Base-by-base conservation (phyloP, 2,888 invertebrate species). In the Lochmaea capreae region DNA sequence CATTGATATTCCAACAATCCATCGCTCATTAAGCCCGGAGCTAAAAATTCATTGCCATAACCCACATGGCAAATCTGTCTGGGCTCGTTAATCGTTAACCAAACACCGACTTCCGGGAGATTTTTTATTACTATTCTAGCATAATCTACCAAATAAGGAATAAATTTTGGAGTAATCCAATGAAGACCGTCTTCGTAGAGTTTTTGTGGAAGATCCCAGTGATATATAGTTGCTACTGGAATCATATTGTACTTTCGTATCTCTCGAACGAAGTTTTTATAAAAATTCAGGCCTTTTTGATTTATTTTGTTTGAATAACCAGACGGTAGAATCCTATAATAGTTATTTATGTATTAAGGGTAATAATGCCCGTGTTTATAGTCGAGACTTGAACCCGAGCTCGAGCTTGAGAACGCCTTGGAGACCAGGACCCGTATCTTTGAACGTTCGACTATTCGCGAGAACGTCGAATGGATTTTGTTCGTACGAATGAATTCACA, bases 1-100 rank as follows among this genome's bases (percentile, higher is more conserved):
- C 91, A 92, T 52, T 90, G 82, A 83, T 94, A 93, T 78, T 90
- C 90, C 11, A 89, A 90, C n/a, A 89, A 88, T 10, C 91, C 91
- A 67, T 89, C 88, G 71, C 88, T 88, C 75, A 88, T 84, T 12
- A 88, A 72, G 1, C 88, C 90, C 12, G 89, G 90, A 10, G 90
- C 90, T 73, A 88, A 88, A 79, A 87, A 87, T 0, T 83, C 87
- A 77, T 87, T 87, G 16, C 89, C 90, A 57, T 73, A 66, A 33
- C 67, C 66, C 3, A 18, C 0, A 22, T 49, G 61, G 11, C 71
- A 72, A 18, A 72, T 43, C 43, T 66, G 52, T 9, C 58, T 72
- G 9, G 71, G 71, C 18, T 73, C 71, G 52, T 72, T 72, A 11
- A 72, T 72, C 16, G 71, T 72, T 11, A 61, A 58, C 71, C 71